Evolutionary conservation across 2,113 vertebrate genomes (phyloP).

Genomic region (Leptosomus discolor): DNA sequence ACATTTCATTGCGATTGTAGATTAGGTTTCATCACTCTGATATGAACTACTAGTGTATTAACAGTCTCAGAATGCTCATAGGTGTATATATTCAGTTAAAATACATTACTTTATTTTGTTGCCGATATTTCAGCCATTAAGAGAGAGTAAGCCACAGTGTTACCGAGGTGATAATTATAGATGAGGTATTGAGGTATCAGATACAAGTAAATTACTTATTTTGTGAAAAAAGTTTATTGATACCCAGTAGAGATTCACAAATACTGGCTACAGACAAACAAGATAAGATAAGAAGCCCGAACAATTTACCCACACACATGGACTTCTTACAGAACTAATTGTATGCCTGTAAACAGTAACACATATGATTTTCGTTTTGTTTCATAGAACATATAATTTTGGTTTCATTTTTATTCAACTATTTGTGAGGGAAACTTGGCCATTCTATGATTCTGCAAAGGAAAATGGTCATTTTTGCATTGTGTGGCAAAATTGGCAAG

Average conservation of each 20-base stretch:
- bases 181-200: background rate
- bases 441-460: background rate
- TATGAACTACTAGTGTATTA: background rate
- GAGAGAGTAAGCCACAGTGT: background rate
- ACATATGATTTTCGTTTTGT: background rate
- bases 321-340: background rate
- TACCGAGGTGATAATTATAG: background rate
- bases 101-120: background rate
- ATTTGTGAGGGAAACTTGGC: background rate
- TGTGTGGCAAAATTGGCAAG: background rate
- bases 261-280: background rate
- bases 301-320: background rate
- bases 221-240: background rate
- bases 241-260: background rate
- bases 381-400: background rate
- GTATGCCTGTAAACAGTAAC: background rate
- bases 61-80: background rate
- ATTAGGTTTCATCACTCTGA: background rate
- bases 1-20: background rate
- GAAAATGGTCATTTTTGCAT: background rate
- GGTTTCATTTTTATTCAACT: background rate
- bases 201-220: background rate
- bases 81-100: background rate
- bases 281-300: background rate
- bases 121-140: background rate